These are phyloP conservation scores for Tribolium madens DNA, from an alignment of 1,140 invertebrate genomes.

Conservation along the genomic window DNA sequence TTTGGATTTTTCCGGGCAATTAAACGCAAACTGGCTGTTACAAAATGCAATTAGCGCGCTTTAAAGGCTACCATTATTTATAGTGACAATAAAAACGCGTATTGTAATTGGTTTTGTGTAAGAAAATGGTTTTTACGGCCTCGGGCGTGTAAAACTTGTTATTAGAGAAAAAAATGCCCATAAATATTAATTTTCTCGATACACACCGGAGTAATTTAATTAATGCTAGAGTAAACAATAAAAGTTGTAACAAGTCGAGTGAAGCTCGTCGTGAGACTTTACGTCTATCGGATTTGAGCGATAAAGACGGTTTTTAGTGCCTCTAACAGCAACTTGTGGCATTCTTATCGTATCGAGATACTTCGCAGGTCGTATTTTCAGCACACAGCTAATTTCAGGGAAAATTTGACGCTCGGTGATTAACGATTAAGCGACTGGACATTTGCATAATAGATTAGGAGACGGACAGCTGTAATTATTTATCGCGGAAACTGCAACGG, in stretches of 20 bases:
- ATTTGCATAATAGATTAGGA: too few species aligned
- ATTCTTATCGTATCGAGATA: constrained; percentile 7
- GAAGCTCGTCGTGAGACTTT: constrained; percentile 13
- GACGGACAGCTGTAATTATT: too few species aligned
- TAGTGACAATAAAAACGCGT: constrained; percentile 28
- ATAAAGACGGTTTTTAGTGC: constrained; percentile 4
- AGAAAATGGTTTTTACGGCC: constrained; percentile 32
- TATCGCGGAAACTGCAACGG: too few species aligned
- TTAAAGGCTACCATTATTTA: constrained; percentile 23
- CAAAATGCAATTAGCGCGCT: constrained; percentile 15
- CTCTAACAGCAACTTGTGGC: constrained; percentile 3
- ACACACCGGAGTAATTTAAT: constrained; percentile 21
- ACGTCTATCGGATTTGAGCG: constrained; percentile 11
- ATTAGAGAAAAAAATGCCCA: constrained; percentile 8
- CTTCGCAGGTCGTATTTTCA: constrained; percentile 22
- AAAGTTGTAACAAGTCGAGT: constrained; percentile 18
- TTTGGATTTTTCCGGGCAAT: constrained; percentile 6
- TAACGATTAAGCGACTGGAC: too few species aligned
- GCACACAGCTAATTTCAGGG: background rate
- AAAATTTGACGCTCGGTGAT: background rate
- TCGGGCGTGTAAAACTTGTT: constrained; percentile 2
- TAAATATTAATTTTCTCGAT: constrained; percentile 33
- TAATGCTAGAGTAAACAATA: constrained; percentile 27
- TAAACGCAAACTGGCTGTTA: background rate
- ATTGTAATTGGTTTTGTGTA: constrained; percentile 37